phyloP scores from a whole-genome alignment of 2,888 invertebrate species.

The Drosophila paramelanica region DNA sequence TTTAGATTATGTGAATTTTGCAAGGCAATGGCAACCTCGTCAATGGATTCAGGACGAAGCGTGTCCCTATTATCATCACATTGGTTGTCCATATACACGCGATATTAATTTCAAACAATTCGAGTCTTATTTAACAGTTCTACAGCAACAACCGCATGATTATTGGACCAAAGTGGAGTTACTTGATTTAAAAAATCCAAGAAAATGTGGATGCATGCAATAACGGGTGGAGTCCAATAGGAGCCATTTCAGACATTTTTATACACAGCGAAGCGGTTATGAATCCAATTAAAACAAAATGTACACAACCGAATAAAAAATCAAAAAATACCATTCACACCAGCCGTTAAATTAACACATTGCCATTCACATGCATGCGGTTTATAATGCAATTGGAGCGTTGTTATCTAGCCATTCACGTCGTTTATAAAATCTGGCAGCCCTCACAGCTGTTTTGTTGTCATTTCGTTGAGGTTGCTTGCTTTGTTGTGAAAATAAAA shows the following conservation, averaged over 20 bases:
- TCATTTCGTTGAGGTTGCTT: conserved; percentile 10
- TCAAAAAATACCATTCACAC: too few species aligned
- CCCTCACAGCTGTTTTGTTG: conserved; percentile 31
- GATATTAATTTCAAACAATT: conserved; percentile 67
- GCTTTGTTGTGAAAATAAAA: conserved; percentile 48
- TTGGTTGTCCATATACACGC: conserved; percentile 44
- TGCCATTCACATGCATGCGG: neutral
- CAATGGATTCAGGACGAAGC: conserved; percentile 56
- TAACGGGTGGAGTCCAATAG: neutral
- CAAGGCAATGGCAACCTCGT: conserved; percentile 28
- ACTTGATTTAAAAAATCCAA: conserved; percentile 19
- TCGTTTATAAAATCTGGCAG: conserved; percentile 29
- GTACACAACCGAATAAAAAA: conserved; percentile 1
- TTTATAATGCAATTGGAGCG: neutral
- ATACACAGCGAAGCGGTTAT: too few species aligned
- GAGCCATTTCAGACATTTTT: too few species aligned
- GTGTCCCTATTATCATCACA: conserved; percentile 55
- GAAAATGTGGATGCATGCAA: conserved; percentile 24
- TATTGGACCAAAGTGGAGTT: conserved; percentile 64
- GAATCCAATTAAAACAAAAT: neutral
- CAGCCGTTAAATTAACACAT: too few species aligned
- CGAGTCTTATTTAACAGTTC: conserved; percentile 63
- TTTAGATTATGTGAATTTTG: neutral
- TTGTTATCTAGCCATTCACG: conserved; percentile 25
- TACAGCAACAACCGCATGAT: conserved; percentile 58